phyloP scores from a whole-genome alignment of 2,888 invertebrate species.

The Pristionchus mayeri region DNA sequence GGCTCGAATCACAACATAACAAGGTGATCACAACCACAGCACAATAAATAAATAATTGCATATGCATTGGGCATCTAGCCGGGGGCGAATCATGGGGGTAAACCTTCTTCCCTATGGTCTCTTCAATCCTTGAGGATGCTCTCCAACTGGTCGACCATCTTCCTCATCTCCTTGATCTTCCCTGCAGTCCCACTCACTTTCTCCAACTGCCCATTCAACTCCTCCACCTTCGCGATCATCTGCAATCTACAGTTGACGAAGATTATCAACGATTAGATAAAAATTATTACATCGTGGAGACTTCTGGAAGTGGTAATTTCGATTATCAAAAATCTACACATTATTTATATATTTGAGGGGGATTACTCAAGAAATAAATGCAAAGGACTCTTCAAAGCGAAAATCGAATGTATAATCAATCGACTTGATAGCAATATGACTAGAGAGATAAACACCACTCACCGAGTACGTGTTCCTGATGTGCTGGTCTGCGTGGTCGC shows the following conservation, averaged over 20 bases:
- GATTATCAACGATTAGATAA: no score
- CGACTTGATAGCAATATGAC: no score
- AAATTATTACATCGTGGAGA: no score
- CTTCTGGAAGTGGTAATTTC: no score
- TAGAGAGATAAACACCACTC: no score
- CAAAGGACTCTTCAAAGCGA: no score
- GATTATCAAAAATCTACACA: no score
- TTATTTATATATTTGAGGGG: no score
- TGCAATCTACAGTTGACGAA: no score
- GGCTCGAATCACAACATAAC: not conserved
- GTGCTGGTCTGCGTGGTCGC: slow-evolving; percentile 72
- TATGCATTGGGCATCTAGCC: not conserved
- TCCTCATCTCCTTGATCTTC: slow-evolving; percentile 72
- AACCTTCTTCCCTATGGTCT: not conserved
- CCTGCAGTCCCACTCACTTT: slow-evolving; percentile 65
- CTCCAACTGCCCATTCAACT: slow-evolving; percentile 69
- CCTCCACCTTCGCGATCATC: slow-evolving; percentile 74
- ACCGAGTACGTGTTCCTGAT: slow-evolving; percentile 72
- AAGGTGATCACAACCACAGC: slow-evolving; percentile 37
- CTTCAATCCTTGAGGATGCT: slow-evolving; percentile 54
- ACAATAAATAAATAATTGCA: slow-evolving; percentile 7
- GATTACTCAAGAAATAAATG: no score
- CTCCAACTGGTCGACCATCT: slow-evolving; percentile 71
- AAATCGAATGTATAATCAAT: no score
- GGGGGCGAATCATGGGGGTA: not conserved